phyloP scores from a whole-genome alignment of 2,888 invertebrate genomes.

The Druceiella hillmani region DNA sequence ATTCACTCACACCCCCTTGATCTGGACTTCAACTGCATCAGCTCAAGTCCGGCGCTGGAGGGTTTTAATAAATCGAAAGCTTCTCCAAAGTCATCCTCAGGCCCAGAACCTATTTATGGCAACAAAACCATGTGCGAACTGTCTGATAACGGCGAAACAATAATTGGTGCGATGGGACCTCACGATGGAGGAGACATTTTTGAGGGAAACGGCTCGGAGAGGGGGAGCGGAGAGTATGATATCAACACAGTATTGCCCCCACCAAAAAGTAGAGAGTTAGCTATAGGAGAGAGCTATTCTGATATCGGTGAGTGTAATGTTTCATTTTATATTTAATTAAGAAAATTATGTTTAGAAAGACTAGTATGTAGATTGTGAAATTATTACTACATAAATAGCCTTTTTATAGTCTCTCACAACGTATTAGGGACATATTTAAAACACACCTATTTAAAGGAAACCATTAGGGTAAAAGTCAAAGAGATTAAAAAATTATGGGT shows the following conservation, averaged over 20 bases:
- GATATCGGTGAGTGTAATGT: slow-evolving; percentile 40
- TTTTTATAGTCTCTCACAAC: no score
- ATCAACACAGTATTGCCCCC: slow-evolving; percentile 47
- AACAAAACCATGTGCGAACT: slow-evolving; percentile 44
- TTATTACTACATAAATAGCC: no score
- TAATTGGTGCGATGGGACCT: slow-evolving; percentile 33
- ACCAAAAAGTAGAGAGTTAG: slow-evolving; percentile 46
- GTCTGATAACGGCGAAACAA: slow-evolving; percentile 39
- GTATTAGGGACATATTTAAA: no score
- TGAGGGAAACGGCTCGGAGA: slow-evolving; percentile 35
- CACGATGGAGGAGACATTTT: slow-evolving; percentile 45
- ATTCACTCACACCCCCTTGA: slow-evolving; percentile 46
- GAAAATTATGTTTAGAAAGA: no score
- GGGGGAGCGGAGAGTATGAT: slow-evolving; percentile 47
- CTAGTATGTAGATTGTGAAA: no score
- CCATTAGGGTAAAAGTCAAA: background rate
- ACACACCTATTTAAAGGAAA: background rate
- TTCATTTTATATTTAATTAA: no score
- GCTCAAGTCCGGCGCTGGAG: slow-evolving; percentile 44
- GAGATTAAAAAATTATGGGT: background rate
- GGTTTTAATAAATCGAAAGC: slow-evolving; percentile 43
- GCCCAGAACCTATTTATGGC: slow-evolving; percentile 46
- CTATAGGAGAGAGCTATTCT: slow-evolving; percentile 50
- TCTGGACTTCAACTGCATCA: slow-evolving; percentile 47
- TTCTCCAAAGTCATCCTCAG: slow-evolving; percentile 41